phyloP scores from a whole-genome alignment of 2,113 vertebrate species.

The Elaphurus davidianus region DNA sequence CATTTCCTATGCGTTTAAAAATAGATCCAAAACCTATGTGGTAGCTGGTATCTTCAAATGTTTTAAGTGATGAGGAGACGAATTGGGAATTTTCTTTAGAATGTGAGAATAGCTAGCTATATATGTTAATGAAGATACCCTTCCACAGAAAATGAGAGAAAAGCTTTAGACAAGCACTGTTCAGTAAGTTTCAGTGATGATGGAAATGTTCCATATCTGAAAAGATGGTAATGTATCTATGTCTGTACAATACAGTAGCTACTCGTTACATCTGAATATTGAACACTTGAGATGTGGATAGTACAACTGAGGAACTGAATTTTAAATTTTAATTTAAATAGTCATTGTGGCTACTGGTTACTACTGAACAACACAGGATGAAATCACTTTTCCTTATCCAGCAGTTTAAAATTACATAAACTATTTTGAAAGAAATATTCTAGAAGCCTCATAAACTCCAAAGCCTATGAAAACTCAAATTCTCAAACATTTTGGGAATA shows the following conservation, averaged over 20 bases:
- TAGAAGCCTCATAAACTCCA: neutral
- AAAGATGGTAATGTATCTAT: neutral
- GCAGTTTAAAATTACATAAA: neutral
- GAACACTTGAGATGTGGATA: neutral
- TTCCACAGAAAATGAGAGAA: slow-evolving; percentile 5
- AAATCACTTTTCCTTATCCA: neutral
- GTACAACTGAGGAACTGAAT: neutral
- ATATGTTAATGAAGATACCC: neutral
- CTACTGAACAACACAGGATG: neutral
- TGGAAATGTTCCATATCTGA: neutral
- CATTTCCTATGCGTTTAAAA: neutral
- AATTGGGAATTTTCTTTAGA: neutral
- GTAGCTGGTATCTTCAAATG: slow-evolving; percentile 20
- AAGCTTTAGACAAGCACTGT: neutral
- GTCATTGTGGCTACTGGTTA: neutral
- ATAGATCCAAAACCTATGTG: neutral
- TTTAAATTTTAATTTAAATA: slow-evolving; percentile 14
- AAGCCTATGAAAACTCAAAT: slow-evolving; percentile 20
- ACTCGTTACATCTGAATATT: neutral
- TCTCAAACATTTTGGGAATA: slow-evolving; percentile 4
- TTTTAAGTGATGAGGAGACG: neutral
- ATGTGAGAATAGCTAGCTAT: neutral
- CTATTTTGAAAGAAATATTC: slow-evolving; percentile 28
- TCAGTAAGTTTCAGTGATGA: neutral
- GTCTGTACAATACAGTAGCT: neutral